Evolutionary conservation across 2,797 vertebrate genomes (phyloP), one percentile per base, ranked within the genome.

Genomic region (Pangasius macronema): DNA sequence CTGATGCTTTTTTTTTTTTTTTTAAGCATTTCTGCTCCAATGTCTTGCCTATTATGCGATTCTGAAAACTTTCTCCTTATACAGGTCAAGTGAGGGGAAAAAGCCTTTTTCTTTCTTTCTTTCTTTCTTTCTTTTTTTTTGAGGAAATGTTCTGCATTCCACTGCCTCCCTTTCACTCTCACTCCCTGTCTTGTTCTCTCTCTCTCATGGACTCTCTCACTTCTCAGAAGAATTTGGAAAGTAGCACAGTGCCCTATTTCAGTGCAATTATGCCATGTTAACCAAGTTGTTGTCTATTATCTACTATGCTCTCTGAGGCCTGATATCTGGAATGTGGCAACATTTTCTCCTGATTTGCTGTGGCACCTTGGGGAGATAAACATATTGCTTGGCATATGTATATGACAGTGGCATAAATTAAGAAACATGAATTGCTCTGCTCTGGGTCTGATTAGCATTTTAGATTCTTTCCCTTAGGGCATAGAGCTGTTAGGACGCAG

Each of bases 371-470:
- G 84, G 91, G 93, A 93, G 75, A 92, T 89, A 92, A 94, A 93
- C 92, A 94, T 93, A 93, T 95, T 94, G 90, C 93, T 93, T 92
- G 90, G 91, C 91, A 92, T 94, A 92, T 93, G 92, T 94, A 92
- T 94, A 89, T 93, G 93, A 94, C 93, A 92, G 92, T 92, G 89
- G 92, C 93, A 94, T 94, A 93, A 93, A 95, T 95, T 94, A 93
- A 93, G 89, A 63, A 89, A 93, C 94, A 92, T 20, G 51, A 91
- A 92, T 94, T 93, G 90, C 91, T 87, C 85, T 33, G 73, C 88
- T 91, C 51, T 90, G 90, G 91, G 91, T 90, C 87, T 89, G 89
- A 94, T 95, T 94, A 94, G 90, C 92, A 94, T 94, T 93, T 89
- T 90, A 93, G 89, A 93, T 92, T 88, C 70, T 86, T 92, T 87